These are phyloP conservation scores for Myotis pilosus DNA, from an alignment of 2,797 vertebrate genomes.

Conservation along the genomic window DNA sequence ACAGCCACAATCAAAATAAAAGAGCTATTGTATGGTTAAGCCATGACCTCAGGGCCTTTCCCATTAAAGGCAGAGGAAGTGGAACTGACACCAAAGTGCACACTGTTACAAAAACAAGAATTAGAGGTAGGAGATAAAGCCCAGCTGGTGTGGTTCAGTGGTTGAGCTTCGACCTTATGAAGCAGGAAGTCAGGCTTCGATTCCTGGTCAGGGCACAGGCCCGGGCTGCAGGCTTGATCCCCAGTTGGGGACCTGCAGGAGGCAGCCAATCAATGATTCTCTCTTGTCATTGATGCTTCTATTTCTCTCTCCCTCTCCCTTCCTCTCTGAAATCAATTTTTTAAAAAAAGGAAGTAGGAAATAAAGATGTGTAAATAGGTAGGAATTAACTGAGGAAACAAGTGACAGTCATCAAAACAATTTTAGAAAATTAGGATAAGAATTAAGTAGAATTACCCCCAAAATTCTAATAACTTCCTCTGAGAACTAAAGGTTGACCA, in stretches of 20 bases:
- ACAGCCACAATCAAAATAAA: slow-evolving; percentile 44
- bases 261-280: no score
- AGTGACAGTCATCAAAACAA: background rate
- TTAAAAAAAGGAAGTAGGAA: background rate
- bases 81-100: background rate
- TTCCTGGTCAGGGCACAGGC: no score
- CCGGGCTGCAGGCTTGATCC: no score
- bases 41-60: background rate
- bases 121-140: background rate
- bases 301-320: no score
- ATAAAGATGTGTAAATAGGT: background rate
- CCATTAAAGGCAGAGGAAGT: slow-evolving; percentile 37
- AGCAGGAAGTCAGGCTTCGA: no score
- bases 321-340: no score
- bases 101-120: slow-evolving; percentile 23
- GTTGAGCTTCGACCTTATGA: no score
- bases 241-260: no score
- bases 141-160: no score
- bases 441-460: background rate
- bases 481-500: background rate
- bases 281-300: no score
- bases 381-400: background rate
- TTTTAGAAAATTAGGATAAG: background rate
- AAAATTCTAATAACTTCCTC: background rate
- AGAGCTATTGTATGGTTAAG: background rate